Evolutionary conservation across 2,888 invertebrate genomes (phyloP).

Genomic region (Scrobipalpa costella): DNA sequence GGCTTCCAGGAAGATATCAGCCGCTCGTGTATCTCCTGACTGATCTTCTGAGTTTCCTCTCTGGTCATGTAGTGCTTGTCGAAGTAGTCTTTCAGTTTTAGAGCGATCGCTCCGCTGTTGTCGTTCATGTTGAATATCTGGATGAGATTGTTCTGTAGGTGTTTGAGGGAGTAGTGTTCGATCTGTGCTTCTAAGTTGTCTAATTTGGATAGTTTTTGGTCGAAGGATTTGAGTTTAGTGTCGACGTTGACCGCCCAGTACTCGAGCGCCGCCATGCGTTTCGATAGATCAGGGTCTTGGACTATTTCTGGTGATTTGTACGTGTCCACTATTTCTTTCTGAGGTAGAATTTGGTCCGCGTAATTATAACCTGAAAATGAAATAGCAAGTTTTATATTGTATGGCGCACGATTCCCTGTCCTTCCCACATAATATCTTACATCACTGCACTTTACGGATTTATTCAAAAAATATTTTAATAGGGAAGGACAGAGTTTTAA

Average conservation of each 20-base stretch:
- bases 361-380: constrained; percentile 66
- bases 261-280: constrained; percentile 67
- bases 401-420: constrained; percentile 56
- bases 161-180: constrained; percentile 77
- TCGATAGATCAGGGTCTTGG: constrained; percentile 58
- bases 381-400: constrained; percentile 29
- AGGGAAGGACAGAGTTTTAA: constrained; percentile 84
- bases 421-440: constrained; percentile 64
- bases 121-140: constrained; percentile 74
- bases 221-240: constrained; percentile 78
- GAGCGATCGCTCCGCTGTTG: constrained; percentile 61
- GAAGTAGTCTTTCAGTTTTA: constrained; percentile 81
- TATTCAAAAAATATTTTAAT: constrained; percentile 40
- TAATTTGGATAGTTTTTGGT: constrained; percentile 75
- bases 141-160: constrained; percentile 78
- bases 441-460: background rate
- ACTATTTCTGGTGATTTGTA: constrained; percentile 61
- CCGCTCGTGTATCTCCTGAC: constrained; percentile 64
- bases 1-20: constrained; percentile 69
- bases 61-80: constrained; percentile 83
- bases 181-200: constrained; percentile 72
- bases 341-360: constrained; percentile 46
- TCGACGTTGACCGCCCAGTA: constrained; percentile 76
- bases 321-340: constrained; percentile 47
- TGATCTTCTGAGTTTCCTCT: constrained; percentile 79